These are phyloP conservation scores for Neocrepidodera transversa DNA, from an alignment of 2,888 invertebrate genomes.

Conservation along the genomic window DNA sequence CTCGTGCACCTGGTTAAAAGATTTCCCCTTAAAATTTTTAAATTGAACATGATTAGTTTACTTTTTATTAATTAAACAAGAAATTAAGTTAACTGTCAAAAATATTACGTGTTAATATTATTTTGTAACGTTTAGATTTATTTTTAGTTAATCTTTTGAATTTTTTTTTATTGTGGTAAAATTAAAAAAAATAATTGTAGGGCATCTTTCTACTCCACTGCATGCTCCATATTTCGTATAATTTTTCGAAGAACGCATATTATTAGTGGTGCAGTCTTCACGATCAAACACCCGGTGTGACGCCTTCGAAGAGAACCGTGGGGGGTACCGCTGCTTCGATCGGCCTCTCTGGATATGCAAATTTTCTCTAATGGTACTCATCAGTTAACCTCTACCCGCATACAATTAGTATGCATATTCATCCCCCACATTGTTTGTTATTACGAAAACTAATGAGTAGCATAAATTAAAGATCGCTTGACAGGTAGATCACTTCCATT, in stretches of 20 bases:
- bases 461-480: conserved; percentile 27
- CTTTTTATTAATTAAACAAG: neutral
- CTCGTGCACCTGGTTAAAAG: conserved; percentile 49
- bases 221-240: conserved; percentile 19
- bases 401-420: conserved; percentile 35
- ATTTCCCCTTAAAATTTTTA: neutral
- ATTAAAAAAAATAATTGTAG: too few species aligned
- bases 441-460: conserved; percentile 34
- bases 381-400: conserved; percentile 33
- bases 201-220: neutral
- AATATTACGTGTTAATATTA: too few species aligned
- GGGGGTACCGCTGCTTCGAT: conserved; percentile 31
- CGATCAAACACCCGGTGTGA: conserved; percentile 36
- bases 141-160: too few species aligned
- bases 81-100: neutral
- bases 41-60: neutral
- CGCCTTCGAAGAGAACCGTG: conserved; percentile 32
- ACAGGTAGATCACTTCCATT: conserved; percentile 18
- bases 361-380: conserved; percentile 36
- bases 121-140: too few species aligned
- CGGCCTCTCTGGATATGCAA: conserved; percentile 36
- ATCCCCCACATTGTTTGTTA: conserved; percentile 39
- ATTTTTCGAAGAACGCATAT: conserved; percentile 28
- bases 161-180: too few species aligned
- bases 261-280: conserved; percentile 35